These are phyloP conservation scores for Erpobdella octoculata DNA, from an alignment of 2,888 invertebrate genomes.

Conservation along the genomic window DNA sequence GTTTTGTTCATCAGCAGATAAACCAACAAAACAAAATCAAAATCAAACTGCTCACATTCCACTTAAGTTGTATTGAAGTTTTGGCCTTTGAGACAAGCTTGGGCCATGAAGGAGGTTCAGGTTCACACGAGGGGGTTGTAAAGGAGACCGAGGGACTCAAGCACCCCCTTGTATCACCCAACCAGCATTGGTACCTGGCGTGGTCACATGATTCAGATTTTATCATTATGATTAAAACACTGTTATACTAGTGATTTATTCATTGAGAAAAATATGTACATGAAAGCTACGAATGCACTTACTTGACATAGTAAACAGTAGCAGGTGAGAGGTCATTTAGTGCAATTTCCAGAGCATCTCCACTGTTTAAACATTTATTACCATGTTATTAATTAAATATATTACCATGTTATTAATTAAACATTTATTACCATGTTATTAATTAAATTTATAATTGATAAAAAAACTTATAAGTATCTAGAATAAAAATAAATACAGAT, in stretches of 20 bases:
- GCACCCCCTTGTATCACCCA: conserved; percentile 62
- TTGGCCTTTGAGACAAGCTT: conserved; percentile 67
- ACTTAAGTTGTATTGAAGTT: conserved; percentile 56
- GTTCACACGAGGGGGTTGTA: conserved; percentile 72
- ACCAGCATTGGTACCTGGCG: conserved; percentile 50
- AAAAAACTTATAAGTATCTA: too few relatives aligned
- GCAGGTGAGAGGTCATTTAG: conserved; percentile 77
- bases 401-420: neutral
- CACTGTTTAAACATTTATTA: conserved; percentile 41
- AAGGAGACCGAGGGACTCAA: conserved; percentile 72
- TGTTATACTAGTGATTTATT: too few relatives aligned
- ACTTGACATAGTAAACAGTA: conserved; percentile 75
- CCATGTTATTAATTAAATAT: neutral
- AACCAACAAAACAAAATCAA: neutral
- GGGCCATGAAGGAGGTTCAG: conserved; percentile 63
- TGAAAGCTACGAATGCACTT: conserved; percentile 29
- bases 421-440: neutral
- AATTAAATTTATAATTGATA: neutral
- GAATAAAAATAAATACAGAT: too few relatives aligned
- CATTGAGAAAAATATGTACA: neutral
- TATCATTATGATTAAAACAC: too few relatives aligned
- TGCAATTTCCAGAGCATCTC: conserved; percentile 52
- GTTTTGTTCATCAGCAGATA: neutral
- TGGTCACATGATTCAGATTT: neutral
- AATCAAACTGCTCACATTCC: conserved; percentile 50